phyloP scores from a whole-genome alignment of 2,888 invertebrate genomes.

The Phengaris arion region DNA sequence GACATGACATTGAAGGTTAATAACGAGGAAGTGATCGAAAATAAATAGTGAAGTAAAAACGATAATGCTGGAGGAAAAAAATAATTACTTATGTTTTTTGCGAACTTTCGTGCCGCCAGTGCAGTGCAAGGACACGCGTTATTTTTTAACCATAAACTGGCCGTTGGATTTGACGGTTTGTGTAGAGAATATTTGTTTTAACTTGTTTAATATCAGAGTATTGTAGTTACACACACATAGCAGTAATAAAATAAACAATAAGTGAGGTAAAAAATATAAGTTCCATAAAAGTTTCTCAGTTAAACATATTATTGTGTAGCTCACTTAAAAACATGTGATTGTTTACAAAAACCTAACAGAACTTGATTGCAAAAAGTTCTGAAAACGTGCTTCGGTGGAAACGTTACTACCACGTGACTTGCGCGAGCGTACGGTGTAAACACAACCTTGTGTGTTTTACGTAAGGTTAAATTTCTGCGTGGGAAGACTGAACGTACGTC shows the following conservation, averaged over 20 bases:
- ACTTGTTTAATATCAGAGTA: too few relatives aligned
- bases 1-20: constrained; percentile 3
- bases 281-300: too few relatives aligned
- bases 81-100: constrained; percentile 16
- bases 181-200: too few relatives aligned
- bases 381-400: constrained; percentile 1
- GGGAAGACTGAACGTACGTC: not conserved
- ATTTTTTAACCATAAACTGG: not conserved
- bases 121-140: not conserved
- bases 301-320: too few relatives aligned
- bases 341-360: not conserved
- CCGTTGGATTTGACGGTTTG: not conserved
- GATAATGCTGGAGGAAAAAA: constrained; percentile 10
- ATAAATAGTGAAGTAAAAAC: constrained; percentile 1
- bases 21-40: not conserved
- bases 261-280: too few relatives aligned
- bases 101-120: constrained; percentile 1
- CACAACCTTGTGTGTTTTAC: not conserved
- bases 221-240: too few relatives aligned
- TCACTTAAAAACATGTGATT: constrained; percentile 2
- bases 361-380: constrained; percentile 8
- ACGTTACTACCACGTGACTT: not conserved
- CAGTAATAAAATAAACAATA: too few relatives aligned
- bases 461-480: not conserved
- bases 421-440: not conserved